Evolutionary conservation across 2,113 vertebrate genomes (phyloP).

Genomic region (Oncorhynchus nerka): DNA sequence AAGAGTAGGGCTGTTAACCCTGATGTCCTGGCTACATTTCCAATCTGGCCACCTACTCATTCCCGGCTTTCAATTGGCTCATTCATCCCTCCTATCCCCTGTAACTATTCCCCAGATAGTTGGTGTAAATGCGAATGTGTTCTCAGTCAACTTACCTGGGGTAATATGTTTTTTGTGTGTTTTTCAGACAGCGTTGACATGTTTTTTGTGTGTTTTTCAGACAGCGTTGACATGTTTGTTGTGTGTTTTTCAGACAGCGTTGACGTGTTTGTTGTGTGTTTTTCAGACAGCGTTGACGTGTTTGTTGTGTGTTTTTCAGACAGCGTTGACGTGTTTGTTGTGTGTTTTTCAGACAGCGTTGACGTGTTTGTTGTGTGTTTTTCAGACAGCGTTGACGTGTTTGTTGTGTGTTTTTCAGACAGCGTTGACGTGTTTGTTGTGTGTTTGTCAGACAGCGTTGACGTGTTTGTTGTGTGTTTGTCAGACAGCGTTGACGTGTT

Average conservation of each 20-base stretch:
- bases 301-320: conserved; percentile 61
- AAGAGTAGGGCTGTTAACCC: too few relatives aligned
- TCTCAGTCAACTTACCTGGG: too few relatives aligned
- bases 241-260: conserved; percentile 77
- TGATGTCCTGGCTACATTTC: too few relatives aligned
- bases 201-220: conserved; percentile 54
- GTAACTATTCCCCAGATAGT: too few relatives aligned
- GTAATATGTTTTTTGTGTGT: conserved; percentile 11
- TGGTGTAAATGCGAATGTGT: too few relatives aligned
- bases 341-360: conserved; percentile 77
- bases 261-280: conserved; percentile 69
- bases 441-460: conserved; percentile 80
- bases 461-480: conserved; percentile 62
- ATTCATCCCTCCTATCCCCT: too few relatives aligned
- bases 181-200: conserved; percentile 89
- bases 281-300: conserved; percentile 88
- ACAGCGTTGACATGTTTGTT: conserved; percentile 83
- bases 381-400: conserved; percentile 88
- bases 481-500: conserved; percentile 88
- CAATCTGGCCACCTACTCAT: too few relatives aligned
- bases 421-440: conserved; percentile 75
- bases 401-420: conserved; percentile 63
- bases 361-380: conserved; percentile 69
- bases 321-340: conserved; percentile 81
- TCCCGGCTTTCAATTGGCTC: too few relatives aligned